Conservation (phyloP, 2,113 vertebrate species). For the Tursiops truncatus region DNA sequence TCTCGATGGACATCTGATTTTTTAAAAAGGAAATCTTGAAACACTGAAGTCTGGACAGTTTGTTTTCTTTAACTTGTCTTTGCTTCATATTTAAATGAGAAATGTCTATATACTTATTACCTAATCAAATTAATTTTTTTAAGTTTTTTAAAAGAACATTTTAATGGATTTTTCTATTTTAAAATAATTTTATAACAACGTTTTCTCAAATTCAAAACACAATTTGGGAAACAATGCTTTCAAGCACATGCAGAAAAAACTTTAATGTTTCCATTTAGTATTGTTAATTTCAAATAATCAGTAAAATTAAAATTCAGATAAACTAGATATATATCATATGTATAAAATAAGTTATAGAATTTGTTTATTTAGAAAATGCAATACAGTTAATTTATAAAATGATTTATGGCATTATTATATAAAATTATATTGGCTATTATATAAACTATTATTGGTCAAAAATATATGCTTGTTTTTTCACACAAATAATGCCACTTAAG, state of each 20-base stretch:
- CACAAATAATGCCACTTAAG: neutral
- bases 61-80: neutral
- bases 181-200: neutral
- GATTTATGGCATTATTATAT: neutral
- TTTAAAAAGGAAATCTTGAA: neutral
- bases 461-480: neutral
- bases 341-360: neutral
- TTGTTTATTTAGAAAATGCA: neutral
- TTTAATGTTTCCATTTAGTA: neutral
- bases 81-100: neutral
- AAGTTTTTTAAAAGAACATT: neutral
- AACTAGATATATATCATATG: neutral
- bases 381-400: neutral
- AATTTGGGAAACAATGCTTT: conserved; percentile 29
- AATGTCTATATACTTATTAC: neutral
- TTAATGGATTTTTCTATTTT: neutral
- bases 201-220: neutral
- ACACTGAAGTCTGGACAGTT: neutral
- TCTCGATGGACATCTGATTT: neutral
- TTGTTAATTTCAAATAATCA: neutral
- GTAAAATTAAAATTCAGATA: neutral
- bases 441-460: neutral
- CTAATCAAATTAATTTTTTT: neutral
- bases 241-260: neutral
- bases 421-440: neutral